Base-by-base conservation (phyloP, 1,140 invertebrate genomes). In the Conus betulinus region DNA sequence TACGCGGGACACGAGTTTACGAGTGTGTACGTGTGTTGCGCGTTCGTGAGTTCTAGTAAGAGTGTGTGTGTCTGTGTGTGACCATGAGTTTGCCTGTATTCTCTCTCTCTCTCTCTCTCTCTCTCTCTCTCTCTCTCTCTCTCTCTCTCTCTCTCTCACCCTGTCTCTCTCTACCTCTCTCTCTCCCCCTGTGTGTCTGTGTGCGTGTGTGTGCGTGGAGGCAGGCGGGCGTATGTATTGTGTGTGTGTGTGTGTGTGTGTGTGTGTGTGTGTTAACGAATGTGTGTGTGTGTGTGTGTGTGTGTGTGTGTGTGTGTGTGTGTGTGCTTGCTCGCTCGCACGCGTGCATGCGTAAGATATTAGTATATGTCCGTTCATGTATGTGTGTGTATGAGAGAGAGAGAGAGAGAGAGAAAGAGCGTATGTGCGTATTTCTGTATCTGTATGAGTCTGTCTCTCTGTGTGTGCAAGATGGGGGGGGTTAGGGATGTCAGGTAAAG, bases 1-100 rank as follows among this genome's bases (percentile, higher is more conserved):
- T n/a, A n/a, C n/a, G n/a, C n/a, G n/a, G 39, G 39, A 39, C 39
- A 39, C 39, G 39, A 39, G 39, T 39, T 39, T 25, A n/a, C 25
- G 81, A 6, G 81, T 83, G 81, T 83, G 81, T 55, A 52, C 23
- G 53, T 83, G 81, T 57, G 81, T 83, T 63, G 60, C 17, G 60
- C 17, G 60, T 63, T 63, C 60, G 27, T 25, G 10, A 1, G 74
- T 78, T n/a, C 5, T 78, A 23, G 23, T 25, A 78, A 20, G 81
- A 11, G 81, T 5, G 81, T 17, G 23, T 57, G 81, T 55, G 51
- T 25, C 11, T 51, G 39, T 79, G 25, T 51, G 39, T 79, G 25
- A 39, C 8, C 39, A 7, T 83, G 23, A 15, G 39, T 5, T n/a
- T n/a, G n/a, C n/a, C n/a, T n/a, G n/a, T n/a, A n/a, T n/a, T n/a